Evolutionary conservation across 2,797 vertebrate genomes (phyloP), one percentile per base, ranked within the genome.

Genomic region (Cossypha heuglini): DNA sequence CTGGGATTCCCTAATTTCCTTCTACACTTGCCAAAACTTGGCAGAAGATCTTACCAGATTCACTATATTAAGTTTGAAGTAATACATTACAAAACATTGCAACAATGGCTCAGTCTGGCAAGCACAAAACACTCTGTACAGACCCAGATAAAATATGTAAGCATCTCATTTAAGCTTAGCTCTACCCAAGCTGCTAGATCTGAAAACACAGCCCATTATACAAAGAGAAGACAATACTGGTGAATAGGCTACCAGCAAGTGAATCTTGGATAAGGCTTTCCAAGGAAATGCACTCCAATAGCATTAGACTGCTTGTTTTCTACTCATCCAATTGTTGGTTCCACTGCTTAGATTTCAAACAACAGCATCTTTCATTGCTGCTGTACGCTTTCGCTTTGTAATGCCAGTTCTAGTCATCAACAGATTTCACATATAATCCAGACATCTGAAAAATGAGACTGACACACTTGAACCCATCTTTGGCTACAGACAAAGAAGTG

Each of bases 61-160:
- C 92, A 69, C 76, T 94, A 75, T 94, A 93, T 95, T 90, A 94
- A 94, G 82, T 97, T 15, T 78, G 82, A 94, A 94, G 90, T 52
- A 83, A 94, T 86, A 84, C 76, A 62, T 86, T 48, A 93, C 51
- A 88, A 94, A 95, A 72, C 58, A 57, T 5, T 84, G 73, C 64
- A 92, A 94, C 91, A 95, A 88, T 51, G 62, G 86, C 82, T 86
- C 75, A 20, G 88, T 94, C 84, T 94, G 91, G 90, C 90, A 91
- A 80, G 88, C 54, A 90, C 49, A 66, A 83, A 94, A 68, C 86
- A 37, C 51, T 21, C 85, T 84, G 57, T 58, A 68, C 3, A 5
- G 66, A 88, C 86, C 90, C 93, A 91, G 90, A 95, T 55, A 72
- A 94, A 95, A 86, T 84, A 94, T 1, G n/a, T 35, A 83, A 93